Base-by-base conservation (phyloP, 2,797 vertebrate species). In the Monodelphis domestica region DNA sequence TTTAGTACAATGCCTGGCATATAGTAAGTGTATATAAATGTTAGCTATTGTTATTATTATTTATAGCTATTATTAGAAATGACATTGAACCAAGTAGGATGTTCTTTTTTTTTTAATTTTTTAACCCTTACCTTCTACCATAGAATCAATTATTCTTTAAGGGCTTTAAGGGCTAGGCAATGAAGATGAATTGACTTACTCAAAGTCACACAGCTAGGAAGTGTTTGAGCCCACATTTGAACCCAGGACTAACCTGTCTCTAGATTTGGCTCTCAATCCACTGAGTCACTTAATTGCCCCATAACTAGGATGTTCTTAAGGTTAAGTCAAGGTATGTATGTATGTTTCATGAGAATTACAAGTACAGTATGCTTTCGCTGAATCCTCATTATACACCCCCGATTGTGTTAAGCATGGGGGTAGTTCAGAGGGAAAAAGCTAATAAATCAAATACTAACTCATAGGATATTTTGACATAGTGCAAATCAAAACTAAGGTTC, bases 281-380 rank as follows among this genome's bases (percentile, higher is more conserved):
- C n/a, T n/a, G n/a, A n/a, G n/a, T n/a, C n/a, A n/a, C n/a, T n/a
- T 70, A 92, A 91, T 24, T 92, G 50, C 38, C 53, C 30, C 87
- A 55, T n/a, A 87, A 11, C 38, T 53, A n/a, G 59, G 14, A 63
- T 63, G 56, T 57, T 57, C 29, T 57, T 57, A 57, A 30, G 10
- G 10, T 57, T 57, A 29, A 70, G 5, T 70, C 59, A 17, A 63
- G 14, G 59, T n/a, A 63, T 14, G n/a, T 15, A 30, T n/a, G n/a
- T n/a, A 63, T 63, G 59, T n/a, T 63, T n/a, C 33, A n/a, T 63
- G 33, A 63, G 33, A 63, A 63, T 4, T 5, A n/a, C 33, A n/a
- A 63, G 33, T 5, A 70, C 4, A 28, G 2, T 70, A 21, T 38
- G 33, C 1, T n/a, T 70, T 70, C 59, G 17, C 70, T 70, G 59